Percentiles rank a stretch among this genome's conserved stretches.
Conservation (phyloP, 2,113 vertebrate species). For the Microcebus murinus region DNA sequence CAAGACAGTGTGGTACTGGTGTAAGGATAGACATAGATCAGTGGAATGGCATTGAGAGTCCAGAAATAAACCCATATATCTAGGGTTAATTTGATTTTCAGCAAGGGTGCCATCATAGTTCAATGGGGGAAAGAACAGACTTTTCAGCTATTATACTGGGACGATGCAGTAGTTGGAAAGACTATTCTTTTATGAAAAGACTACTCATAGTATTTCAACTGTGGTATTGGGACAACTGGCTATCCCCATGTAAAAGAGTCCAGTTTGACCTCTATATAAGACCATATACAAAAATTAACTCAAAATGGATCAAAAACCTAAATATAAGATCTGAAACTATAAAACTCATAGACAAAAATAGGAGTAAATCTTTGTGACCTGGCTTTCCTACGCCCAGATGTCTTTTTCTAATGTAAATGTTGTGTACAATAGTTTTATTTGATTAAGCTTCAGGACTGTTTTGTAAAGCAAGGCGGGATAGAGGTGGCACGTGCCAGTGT, state of each 20-base stretch:
- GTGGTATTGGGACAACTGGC: not conserved
- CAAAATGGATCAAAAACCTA: not conserved
- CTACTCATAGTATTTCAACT: not conserved
- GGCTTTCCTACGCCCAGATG: constrained; percentile 82
- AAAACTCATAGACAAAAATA: constrained; percentile 9
- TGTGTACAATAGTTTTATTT: constrained; percentile 87
- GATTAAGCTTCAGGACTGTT: constrained; percentile 85
- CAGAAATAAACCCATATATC: not conserved
- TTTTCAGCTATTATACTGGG: not conserved
- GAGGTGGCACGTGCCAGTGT: constrained; percentile 74
- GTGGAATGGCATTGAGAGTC: not conserved
- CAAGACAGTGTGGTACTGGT: not conserved
- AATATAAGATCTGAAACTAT: not conserved
- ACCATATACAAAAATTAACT: not conserved
- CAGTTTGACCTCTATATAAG: not conserved
- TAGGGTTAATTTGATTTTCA: not conserved
- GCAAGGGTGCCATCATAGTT: not conserved
- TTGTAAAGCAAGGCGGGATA: constrained; percentile 82
- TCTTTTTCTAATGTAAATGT: constrained; percentile 89
- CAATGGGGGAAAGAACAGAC: not conserved
- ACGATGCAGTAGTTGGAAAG: not conserved
- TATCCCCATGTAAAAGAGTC: not conserved
- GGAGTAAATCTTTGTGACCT: not conserved
- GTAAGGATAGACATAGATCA: not conserved
- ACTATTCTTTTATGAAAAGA: not conserved